Base-by-base conservation (phyloP, 2,888 invertebrate genomes). In the Aricia artaxerxes region DNA sequence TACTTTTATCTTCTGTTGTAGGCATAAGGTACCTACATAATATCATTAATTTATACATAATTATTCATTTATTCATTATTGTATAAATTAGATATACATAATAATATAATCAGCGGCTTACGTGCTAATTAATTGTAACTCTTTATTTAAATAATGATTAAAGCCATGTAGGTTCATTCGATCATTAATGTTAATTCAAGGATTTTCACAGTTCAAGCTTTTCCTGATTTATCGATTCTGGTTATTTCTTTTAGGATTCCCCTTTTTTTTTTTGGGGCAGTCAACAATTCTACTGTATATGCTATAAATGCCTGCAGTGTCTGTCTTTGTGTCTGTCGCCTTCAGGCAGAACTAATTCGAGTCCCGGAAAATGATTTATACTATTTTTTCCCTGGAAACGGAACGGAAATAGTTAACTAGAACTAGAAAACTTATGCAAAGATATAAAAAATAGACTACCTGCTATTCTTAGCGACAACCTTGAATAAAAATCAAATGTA, bases 1-100 rank as follows among this genome's bases (percentile, higher is more conserved):
- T 69, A 69, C 13, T 69, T 69, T 69, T 69, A 69, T 69, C 69
- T 35, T 24, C 69, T 69, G 69, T 69, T 69, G 35, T 35, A 13
- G 69, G 69, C 69, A 69, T 69, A 49, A 49, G 49, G 49, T 31
- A 69, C 13, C 1, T 40, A 4, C 2, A 2, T 35, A 35, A 35
- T 4, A 38, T 38, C 24, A 69, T 35, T 35, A 69, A 69, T 69
- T 69, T 4, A 13, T 13, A 69, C 13, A 13, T 35, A 4, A 64
- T 64, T 64, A 64, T 57, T 57, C 57, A 57, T 16, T 16, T 4
- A 57, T 57, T 35, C 11, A 24, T 64, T 9, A 11, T 64, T 24
- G 64, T 24, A 64, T 64, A 64, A 64, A 64, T 64, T 64, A 31
- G 9, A 11, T 9, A 64, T 64, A 24, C 11, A 64, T 31, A 7